Percentiles rank a stretch among this genome's conserved stretches.
Conservation (phyloP, 2,797 vertebrate species). For the Heterohyrax brucei region DNA sequence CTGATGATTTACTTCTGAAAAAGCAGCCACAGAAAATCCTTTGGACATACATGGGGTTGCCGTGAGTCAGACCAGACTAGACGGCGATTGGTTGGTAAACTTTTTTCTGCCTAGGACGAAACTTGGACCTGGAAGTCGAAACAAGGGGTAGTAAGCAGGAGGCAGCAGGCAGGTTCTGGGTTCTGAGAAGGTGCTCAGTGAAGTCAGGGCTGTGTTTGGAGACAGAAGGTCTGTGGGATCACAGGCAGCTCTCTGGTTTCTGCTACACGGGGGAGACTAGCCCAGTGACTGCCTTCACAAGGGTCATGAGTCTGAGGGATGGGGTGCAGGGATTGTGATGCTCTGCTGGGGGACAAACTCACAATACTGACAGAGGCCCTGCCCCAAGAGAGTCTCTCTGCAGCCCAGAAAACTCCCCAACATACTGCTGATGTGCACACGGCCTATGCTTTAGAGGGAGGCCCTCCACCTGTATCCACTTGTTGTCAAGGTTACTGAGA, state of each 20-base stretch:
- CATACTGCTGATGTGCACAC: neutral
- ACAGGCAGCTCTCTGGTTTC: neutral
- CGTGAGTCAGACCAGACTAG: neutral
- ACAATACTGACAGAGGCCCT: rapidly evolving
- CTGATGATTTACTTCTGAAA: neutral
- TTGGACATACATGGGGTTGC: neutral
- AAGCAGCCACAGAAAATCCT: neutral
- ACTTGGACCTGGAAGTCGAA: neutral
- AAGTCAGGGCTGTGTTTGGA: neutral
- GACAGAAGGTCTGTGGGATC: neutral
- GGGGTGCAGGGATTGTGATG: rapidly evolving
- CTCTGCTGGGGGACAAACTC: neutral
- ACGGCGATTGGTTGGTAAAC: neutral
- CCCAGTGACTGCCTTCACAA: neutral
- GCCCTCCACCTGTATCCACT: neutral
- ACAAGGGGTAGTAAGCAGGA: neutral
- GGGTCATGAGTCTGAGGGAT: neutral
- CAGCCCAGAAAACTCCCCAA: neutral
- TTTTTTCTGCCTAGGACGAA: neutral
- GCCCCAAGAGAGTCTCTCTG: neutral
- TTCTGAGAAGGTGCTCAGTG: neutral
- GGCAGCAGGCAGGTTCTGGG: neutral
- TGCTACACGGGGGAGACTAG: neutral
- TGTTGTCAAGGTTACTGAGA: neutral
- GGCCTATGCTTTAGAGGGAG: neutral